Base-by-base conservation (phyloP, 2,797 vertebrate species). In the Eulemur coronatus region DNA sequence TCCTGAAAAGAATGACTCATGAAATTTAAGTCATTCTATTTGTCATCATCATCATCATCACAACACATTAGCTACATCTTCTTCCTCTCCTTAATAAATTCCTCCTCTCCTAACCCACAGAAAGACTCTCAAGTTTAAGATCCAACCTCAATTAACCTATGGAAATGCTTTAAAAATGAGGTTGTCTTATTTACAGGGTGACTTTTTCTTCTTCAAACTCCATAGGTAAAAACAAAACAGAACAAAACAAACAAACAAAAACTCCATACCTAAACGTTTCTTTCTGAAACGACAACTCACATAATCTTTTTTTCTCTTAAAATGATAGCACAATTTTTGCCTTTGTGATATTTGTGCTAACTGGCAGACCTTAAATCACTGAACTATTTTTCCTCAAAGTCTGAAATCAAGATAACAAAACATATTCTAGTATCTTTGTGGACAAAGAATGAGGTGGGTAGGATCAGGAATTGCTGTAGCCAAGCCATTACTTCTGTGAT, bases 321-420 rank as follows among this genome's bases (percentile, higher is more conserved):
- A 96, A 33, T 75, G 24, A 65, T 57, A 73, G 70, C 43, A 57
- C 22, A 73, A 1, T 61, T 52, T 84, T 95, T 89, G 46, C 6
- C 38, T 48, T 87, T 18, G 2, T 41, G 18, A n/a, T 75, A 72
- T 13, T 3, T 57, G 20, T 55, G 35, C 76, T 75, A 52, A 52
- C 20, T 48, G 46, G 30, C 26, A 70, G 81, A n/a, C 4, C 61
- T 94, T 50, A 89, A 92, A 65, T 76, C 17, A 52, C 67, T 92
- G 41, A 75, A 79, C 22, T 89, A 43, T 46, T 48, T 95, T 93
- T 91, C 38, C 46, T 73, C 50, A 7, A 86, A 86, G 17, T 88
- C 24, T 86, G 35, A 92, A 85, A 84, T 87, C 69, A 75, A 57
- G 30, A 59, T 70, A 73, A 90, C 35, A 92, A 91, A 93, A 86